Evolutionary conservation across 2,888 invertebrate genomes (phyloP), one percentile per base, ranked within the genome.

Genomic region (Aproaerema taeniolella): DNA sequence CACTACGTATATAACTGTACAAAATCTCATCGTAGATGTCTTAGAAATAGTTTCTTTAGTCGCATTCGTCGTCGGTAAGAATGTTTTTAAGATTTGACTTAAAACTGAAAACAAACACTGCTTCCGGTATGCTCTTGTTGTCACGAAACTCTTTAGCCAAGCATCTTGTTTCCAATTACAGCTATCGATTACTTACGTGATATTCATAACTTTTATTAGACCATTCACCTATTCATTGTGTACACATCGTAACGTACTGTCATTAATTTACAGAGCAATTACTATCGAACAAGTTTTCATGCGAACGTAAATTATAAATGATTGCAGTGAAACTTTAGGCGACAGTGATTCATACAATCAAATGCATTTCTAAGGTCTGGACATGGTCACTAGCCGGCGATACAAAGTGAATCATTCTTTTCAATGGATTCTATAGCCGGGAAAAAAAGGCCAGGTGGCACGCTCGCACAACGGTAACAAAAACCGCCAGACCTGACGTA

Each of bases 381-480:
- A 40, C 45, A 41, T 53, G 67, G 66, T 61, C 68, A 62, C 50
- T 55, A 54, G 60, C 57, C 52, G 57, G 60, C 57, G 59, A 61
- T 58, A 67, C 69, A 64, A 68, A 70, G 70, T 76, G 73, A 77
- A 75, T 80, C 72, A 77, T 68, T 61, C 61, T 49, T 60, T 71
- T 76, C 64, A 78, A 79, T 80, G 69, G 69, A 66, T 62, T 61
- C 63, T 61, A 67, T 62, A 62, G 56, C 51, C 67, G 69, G 64
- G 70, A 80, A n/a, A 82, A 83, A 83, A 80, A 75, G 69, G 62
- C 83, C 83, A 83, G 83, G 82, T 83, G 83, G 78, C 73, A 68
- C 67, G 68, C 61, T 73, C 67, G 72, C 68, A 68, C 70, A 68
- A 68, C 63, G 62, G 55, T 58, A 55, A 65, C 61, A 68, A 74